phyloP scores from a whole-genome alignment of 1,140 invertebrate species.

The Ceratosolen fusciceps region DNA sequence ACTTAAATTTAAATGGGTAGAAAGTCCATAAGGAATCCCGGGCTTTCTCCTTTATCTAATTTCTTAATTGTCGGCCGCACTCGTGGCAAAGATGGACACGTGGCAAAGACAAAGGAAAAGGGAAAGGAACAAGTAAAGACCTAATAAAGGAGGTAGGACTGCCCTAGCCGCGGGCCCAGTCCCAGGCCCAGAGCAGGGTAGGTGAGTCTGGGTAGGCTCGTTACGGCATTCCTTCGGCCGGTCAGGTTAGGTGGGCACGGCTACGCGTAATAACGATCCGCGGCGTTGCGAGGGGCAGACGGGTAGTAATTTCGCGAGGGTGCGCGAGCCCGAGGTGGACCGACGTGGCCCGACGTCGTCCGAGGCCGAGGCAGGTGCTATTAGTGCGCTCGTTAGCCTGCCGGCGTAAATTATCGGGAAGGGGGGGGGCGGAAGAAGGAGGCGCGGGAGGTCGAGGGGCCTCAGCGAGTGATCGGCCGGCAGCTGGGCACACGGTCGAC shows the following conservation, averaged over 20 bases:
- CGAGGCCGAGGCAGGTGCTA: not conserved
- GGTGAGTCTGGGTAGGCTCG: too few species aligned
- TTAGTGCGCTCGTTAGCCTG: constrained; percentile 17
- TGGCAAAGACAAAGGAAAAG: not conserved
- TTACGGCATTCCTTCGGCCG: too few species aligned
- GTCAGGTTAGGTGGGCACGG: too few species aligned
- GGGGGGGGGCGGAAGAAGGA: not conserved
- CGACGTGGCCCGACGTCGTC: too few species aligned
- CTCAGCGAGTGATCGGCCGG: not conserved
- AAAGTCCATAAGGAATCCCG: not conserved
- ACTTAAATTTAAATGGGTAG: constrained; percentile 1
- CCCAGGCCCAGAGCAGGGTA: too few species aligned
- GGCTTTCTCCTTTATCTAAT: not conserved
- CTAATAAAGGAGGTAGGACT: too few species aligned
- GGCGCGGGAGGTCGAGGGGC: not conserved
- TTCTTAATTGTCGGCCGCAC: not conserved
- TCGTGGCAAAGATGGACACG: too few species aligned
- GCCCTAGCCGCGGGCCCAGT: too few species aligned
- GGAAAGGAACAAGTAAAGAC: not conserved
- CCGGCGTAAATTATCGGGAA: constrained; percentile 29
- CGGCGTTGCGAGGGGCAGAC: too few species aligned
- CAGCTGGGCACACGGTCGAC: not conserved
- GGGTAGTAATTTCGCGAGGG: not conserved
- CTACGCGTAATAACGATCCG: too few species aligned
- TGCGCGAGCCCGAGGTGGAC: not conserved